phyloP scores from a whole-genome alignment of 1,140 invertebrate genomes.

The Bathynomus jamesi region DNA sequence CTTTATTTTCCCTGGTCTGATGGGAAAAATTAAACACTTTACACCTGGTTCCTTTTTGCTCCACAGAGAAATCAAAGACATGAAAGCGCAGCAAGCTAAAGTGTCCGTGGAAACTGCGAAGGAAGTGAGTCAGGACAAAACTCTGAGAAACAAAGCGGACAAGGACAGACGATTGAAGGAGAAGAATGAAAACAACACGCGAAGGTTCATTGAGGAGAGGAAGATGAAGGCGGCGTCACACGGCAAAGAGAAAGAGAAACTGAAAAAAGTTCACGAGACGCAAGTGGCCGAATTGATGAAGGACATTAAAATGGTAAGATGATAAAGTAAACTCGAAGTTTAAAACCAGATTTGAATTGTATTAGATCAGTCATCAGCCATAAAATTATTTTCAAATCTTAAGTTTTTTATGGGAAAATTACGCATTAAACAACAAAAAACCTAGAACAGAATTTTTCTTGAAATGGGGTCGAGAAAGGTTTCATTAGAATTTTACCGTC shows the following conservation, averaged over 20 bases:
- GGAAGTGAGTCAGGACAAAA: conserved; percentile 91
- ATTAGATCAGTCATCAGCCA: no score
- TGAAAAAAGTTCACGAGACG: conserved; percentile 84
- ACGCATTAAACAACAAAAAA: no score
- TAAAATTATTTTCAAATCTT: no score
- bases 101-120: conserved; percentile 93
- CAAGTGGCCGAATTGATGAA: conserved; percentile 82
- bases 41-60: neutral
- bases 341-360: no score
- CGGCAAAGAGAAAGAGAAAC: conserved; percentile 83
- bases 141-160: conserved; percentile 92
- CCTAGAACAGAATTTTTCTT: no score
- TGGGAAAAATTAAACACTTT: no score
- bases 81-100: conserved; percentile 91
- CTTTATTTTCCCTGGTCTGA: no score
- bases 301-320: conserved; percentile 60
- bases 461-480: no score
- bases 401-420: no score
- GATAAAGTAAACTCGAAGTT: no score
- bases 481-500: no score
- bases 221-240: conserved; percentile 81
- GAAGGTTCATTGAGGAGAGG: conserved; percentile 96
- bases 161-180: conserved; percentile 87
- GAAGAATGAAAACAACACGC: conserved; percentile 97
- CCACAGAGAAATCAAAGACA: conserved; percentile 83